Evolutionary conservation across 92 coral and sea anemone species (phyloP).

Genomic region (Bergia puertoricense): DNA sequence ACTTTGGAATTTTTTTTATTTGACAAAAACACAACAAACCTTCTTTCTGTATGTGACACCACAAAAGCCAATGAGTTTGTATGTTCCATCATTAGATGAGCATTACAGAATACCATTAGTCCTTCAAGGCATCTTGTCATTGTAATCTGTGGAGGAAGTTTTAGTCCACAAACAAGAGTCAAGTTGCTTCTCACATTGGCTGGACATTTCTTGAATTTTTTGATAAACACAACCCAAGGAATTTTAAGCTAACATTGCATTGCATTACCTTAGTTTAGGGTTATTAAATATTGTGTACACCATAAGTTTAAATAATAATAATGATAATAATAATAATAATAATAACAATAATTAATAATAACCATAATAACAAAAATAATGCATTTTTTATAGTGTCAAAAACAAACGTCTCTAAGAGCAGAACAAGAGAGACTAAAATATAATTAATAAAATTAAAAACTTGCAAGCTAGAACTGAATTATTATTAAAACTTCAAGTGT

Average conservation of each 20-base stretch:
- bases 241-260: background rate
- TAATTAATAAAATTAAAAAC: no score
- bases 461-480: no score
- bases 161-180: background rate
- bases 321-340: no score
- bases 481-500: no score
- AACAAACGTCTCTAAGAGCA: no score
- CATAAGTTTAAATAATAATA: no score
- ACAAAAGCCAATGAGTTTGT: slow-evolving; percentile 77
- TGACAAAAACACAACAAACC: slow-evolving; percentile 53
- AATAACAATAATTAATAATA: no score
- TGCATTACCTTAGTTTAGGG: background rate
- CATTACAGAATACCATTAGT: slow-evolving; percentile 87
- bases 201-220: background rate
- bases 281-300: background rate
- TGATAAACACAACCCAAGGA: background rate
- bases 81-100: slow-evolving; percentile 90
- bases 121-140: slow-evolving; percentile 87
- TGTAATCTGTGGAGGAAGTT: slow-evolving; percentile 53
- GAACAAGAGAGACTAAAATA: no score
- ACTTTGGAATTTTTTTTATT: no score
- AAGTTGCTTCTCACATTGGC: background rate
- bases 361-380: no score
- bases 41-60: slow-evolving; percentile 71
- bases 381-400: no score